Conservation (phyloP, 2,113 vertebrate genomes). For the Thalassarche chlororhynchos region DNA sequence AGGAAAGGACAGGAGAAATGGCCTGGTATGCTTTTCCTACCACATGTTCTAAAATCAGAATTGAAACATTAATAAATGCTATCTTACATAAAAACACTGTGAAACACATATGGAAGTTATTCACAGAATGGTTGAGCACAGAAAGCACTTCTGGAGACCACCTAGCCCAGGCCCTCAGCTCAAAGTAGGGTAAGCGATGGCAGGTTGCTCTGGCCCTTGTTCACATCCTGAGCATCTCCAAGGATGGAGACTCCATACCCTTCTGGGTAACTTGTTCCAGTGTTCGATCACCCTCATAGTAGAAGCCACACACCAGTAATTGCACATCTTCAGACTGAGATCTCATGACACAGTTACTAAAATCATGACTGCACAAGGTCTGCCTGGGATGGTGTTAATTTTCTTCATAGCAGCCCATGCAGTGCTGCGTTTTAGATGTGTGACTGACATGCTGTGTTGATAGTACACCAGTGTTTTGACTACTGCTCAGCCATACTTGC, state of each 20-base stretch:
- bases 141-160: neutral
- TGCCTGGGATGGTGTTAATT: neutral
- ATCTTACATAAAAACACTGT: neutral
- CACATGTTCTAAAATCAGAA: neutral
- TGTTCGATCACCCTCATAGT: accelerated
- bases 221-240: neutral
- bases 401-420: neutral
- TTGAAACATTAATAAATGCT: neutral
- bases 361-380: neutral
- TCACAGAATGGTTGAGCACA: accelerated
- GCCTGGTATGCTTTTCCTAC: neutral
- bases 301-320: neutral
- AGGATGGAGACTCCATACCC: neutral
- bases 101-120: neutral
- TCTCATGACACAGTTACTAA: neutral
- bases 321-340: neutral
- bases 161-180: neutral
- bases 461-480: neutral
- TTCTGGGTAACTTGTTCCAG: neutral
- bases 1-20: neutral
- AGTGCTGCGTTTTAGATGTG: neutral
- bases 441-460: neutral
- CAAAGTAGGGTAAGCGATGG: neutral
- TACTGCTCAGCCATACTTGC: neutral
- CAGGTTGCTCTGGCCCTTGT: neutral